These are phyloP conservation scores for Drosophila seclusa DNA, from an alignment of 2,888 invertebrate genomes.

Conservation along the genomic window DNA sequence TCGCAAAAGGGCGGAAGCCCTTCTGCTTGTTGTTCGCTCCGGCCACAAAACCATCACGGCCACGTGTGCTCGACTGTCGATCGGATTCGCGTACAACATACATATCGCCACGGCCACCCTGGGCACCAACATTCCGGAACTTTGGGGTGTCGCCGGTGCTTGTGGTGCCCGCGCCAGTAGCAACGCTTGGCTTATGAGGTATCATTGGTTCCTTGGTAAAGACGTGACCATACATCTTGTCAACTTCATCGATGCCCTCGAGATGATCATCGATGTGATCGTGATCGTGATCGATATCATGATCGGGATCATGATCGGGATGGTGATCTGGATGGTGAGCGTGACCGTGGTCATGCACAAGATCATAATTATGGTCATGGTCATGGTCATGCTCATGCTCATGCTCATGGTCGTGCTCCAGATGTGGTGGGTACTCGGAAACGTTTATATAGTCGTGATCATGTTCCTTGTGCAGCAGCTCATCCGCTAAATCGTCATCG, in stretches of 20 bases:
- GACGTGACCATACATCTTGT: conserved; percentile 70
- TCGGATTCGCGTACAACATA: conserved; percentile 82
- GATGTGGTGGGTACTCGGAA: conserved; percentile 79
- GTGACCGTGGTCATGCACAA: conserved; percentile 12
- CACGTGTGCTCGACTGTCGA: conserved; percentile 76
- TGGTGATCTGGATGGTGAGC: conserved; percentile 17
- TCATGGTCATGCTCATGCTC: conserved; percentile 33
- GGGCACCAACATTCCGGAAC: conserved; percentile 78
- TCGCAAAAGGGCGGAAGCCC: conserved; percentile 79
- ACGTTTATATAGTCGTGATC: conserved; percentile 69
- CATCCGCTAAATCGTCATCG: conserved; percentile 58
- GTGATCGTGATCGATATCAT: conserved; percentile 17
- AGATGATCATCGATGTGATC: conserved; percentile 43
- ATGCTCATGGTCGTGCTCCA: conserved; percentile 32
- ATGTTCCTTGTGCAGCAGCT: conserved; percentile 57
- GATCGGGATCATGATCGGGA: conserved; percentile 7
- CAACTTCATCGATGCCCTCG: conserved; percentile 45
- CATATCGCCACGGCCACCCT: conserved; percentile 80
- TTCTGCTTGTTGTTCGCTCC: conserved; percentile 78
- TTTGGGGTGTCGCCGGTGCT: conserved; percentile 65
- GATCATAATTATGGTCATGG: conserved; percentile 38
- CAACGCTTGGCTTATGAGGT: conserved; percentile 49
- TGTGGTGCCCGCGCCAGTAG: conserved; percentile 33
- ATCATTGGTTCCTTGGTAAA: conserved; percentile 78
- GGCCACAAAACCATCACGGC: conserved; percentile 77